Evolutionary conservation across 2,113 vertebrate species (phyloP).

Genomic region (Pseudopipra pipra): DNA sequence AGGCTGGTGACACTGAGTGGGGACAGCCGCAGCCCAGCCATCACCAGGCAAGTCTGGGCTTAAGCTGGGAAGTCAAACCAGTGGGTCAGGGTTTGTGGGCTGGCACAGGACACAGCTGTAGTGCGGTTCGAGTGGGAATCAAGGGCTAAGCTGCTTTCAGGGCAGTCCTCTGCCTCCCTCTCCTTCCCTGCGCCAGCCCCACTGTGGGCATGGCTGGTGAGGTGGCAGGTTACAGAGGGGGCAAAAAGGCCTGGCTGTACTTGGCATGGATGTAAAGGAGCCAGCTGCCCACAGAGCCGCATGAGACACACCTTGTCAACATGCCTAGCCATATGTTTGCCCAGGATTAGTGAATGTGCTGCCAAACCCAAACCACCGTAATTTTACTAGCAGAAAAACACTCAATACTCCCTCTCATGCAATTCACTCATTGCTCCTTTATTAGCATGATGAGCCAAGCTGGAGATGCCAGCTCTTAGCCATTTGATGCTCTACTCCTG

Average conservation of each 20-base stretch:
- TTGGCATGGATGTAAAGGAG: not conserved
- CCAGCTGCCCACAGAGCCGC: not conserved
- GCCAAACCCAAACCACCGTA: not conserved
- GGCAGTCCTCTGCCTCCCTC: not conserved
- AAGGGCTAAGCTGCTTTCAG: not conserved
- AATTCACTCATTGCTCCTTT: not conserved
- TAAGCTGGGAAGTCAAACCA: not conserved
- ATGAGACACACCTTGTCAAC: not conserved
- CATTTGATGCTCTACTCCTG: fast-evolving
- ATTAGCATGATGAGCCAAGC: not conserved
- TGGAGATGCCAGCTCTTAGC: not conserved
- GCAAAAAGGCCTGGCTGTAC: not conserved
- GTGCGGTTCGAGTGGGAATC: fast-evolving
- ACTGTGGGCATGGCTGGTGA: not conserved
- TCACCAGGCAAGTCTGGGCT: not conserved
- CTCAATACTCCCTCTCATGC: not conserved
- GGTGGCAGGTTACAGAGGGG: not conserved
- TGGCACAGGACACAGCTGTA: not conserved
- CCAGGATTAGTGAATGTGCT: not conserved
- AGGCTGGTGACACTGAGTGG: fast-evolving
- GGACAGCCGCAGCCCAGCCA: not conserved
- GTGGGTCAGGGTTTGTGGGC: not conserved
- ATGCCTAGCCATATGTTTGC: not conserved
- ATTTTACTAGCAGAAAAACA: not conserved
- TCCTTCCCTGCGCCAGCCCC: fast-evolving